Conservation (phyloP, 2,888 invertebrate species). For the Ormyrus pomaceus region DNA sequence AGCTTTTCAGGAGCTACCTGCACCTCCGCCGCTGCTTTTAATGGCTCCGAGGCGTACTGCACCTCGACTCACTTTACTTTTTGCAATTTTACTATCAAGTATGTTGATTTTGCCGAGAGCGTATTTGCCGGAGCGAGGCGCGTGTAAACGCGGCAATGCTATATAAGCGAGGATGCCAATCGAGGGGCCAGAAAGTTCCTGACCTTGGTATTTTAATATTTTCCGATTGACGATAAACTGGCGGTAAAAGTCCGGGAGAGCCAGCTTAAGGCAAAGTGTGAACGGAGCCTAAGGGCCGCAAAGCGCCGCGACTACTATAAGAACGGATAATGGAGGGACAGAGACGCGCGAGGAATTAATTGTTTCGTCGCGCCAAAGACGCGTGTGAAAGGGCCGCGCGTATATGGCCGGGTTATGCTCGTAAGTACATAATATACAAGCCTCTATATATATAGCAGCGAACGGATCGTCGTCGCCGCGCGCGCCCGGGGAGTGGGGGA, state of each 20-base stretch:
- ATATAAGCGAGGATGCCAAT: not conserved
- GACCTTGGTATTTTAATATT: too few relatives aligned
- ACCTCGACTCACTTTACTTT: too few relatives aligned
- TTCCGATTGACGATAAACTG: too few relatives aligned
- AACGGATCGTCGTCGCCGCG: too few relatives aligned
- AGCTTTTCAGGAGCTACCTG: not conserved
- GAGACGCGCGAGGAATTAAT: constrained; percentile 59
- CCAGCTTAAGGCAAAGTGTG: not conserved
- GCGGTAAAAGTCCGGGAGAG: too few relatives aligned
- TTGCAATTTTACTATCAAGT: too few relatives aligned
- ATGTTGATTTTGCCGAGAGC: too few relatives aligned
- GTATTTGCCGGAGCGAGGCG: too few relatives aligned
- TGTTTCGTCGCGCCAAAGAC: constrained; percentile 56
- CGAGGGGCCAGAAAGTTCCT: too few relatives aligned
- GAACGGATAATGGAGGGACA: constrained; percentile 45
- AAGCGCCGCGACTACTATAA: constrained; percentile 27
- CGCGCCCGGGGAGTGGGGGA: not conserved
- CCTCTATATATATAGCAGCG: not conserved
- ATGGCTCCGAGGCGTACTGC: too few relatives aligned
- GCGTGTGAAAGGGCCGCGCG: constrained; percentile 52
- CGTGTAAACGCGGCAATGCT: not conserved
- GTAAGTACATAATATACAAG: constrained; percentile 34
- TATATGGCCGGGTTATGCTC: constrained; percentile 26
- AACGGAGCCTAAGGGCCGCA: not conserved
- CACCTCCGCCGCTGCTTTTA: not conserved